A percentile compares a stretch with the other conserved stretches of the same genome.
Conservation (phyloP, 2,797 vertebrate genomes). For the Percopsis omiscomaycus region DNA sequence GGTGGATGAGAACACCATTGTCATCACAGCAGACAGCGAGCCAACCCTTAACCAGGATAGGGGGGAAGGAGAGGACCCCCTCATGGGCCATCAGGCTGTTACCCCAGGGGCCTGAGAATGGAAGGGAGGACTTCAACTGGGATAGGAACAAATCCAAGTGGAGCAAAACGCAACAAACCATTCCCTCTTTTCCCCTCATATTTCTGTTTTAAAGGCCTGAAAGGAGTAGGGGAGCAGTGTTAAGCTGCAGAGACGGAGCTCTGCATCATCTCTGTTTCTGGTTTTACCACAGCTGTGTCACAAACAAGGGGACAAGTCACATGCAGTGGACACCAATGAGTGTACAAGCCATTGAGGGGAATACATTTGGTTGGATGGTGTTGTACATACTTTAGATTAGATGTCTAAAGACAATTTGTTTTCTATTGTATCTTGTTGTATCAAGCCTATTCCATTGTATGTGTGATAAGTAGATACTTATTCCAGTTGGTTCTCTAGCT, state of each 20-base stretch:
- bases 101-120: conserved; percentile 90
- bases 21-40: conserved; percentile 76
- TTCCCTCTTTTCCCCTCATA: conserved; percentile 31
- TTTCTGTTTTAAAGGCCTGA: conserved; percentile 31
- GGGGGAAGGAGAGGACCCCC: conserved; percentile 76
- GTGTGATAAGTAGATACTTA: conserved; percentile 2
- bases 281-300: conserved; percentile 28
- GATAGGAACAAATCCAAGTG: conserved; percentile 40
- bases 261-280: conserved; percentile 38
- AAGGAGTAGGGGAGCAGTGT: conserved; percentile 43
- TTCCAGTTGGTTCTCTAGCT: conserved; percentile 41
- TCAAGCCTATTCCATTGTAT: background rate
- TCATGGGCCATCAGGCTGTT: conserved; percentile 86
- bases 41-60: conserved; percentile 77
- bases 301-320: conserved; percentile 28
- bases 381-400: conserved; percentile 26
- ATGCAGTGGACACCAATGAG: conserved; percentile 23
- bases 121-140: conserved; percentile 1
- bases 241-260: conserved; percentile 48
- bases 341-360: conserved; percentile 13
- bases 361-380: conserved; percentile 18
- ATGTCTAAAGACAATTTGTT: conserved; percentile 3
- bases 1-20: conserved; percentile 87
- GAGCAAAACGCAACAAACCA: conserved; percentile 56
- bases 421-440: background rate